phyloP scores from a whole-genome alignment of 2,797 vertebrate genomes.

The Pempheris klunzingeri region DNA sequence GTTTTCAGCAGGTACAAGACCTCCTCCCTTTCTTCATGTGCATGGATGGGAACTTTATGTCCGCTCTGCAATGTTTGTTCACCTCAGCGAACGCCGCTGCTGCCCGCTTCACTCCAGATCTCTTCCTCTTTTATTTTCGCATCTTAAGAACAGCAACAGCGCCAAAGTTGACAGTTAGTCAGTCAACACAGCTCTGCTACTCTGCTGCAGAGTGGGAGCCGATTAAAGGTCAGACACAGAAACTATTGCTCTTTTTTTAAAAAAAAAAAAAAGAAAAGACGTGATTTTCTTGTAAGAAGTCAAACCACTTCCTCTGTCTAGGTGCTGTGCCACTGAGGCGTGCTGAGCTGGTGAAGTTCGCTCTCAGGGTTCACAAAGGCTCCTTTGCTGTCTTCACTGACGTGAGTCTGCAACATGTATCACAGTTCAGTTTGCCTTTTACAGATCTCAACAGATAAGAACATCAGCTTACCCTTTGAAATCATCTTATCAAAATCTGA shows the following conservation, averaged over 20 bases:
- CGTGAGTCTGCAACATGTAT: conserved; percentile 51
- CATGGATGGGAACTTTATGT: conserved; percentile 65
- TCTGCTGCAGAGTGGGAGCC: conserved; percentile 64
- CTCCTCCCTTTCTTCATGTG: conserved; percentile 75
- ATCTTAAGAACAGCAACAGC: conserved; percentile 75
- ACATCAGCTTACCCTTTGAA: not conserved
- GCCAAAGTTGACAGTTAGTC: conserved; percentile 43
- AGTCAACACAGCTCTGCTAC: conserved; percentile 14
- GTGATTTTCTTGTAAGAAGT: not conserved
- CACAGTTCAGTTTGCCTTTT: not conserved
- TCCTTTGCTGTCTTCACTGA: conserved; percentile 49
- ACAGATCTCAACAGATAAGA: not conserved
- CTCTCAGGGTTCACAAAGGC: conserved; percentile 59
- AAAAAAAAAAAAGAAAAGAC: no score
- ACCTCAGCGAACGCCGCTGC: conserved; percentile 16
- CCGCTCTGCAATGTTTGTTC: conserved; percentile 58
- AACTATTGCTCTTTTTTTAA: no score
- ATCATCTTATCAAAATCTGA: not conserved
- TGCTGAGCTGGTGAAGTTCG: conserved; percentile 71
- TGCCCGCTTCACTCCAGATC: conserved; percentile 61
- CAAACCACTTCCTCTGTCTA: conserved; percentile 23
- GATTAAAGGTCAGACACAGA: conserved; percentile 73
- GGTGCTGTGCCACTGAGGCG: conserved; percentile 54
- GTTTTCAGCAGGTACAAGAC: conserved; percentile 60
- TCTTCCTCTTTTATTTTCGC: conserved; percentile 75